These are phyloP conservation scores for Erythrocercus mccallii DNA, from an alignment of 2,113 vertebrate genomes.

Conservation along the genomic window DNA sequence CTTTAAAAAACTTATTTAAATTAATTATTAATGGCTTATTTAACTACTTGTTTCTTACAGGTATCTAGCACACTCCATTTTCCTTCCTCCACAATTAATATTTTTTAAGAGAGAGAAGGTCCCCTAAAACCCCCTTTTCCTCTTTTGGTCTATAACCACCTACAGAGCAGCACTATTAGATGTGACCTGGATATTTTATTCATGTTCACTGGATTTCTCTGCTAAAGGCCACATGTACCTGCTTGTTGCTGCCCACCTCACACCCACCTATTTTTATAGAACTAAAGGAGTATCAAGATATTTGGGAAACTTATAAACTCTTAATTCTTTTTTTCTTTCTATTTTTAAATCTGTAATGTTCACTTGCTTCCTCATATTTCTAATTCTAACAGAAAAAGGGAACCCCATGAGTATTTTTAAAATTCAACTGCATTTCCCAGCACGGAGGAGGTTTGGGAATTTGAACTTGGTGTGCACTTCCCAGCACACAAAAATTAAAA, in stretches of 20 bases:
- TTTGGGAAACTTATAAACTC: not conserved
- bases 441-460: not conserved
- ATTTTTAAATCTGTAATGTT: not conserved
- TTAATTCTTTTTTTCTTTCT: not conserved
- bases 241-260: not conserved
- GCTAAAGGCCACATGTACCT: not conserved
- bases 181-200: not conserved
- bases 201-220: not conserved
- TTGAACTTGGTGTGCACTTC: not conserved
- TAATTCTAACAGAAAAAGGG: not conserved
- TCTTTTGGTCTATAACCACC: not conserved
- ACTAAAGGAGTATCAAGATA: not conserved
- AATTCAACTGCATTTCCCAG: not conserved
- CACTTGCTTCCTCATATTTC: not conserved
- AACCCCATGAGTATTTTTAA: not conserved
- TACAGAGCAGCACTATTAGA: not conserved
- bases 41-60: not conserved
- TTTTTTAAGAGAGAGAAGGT: not conserved
- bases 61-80: rapidly evolving
- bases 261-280: not conserved
- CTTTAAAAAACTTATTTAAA: not conserved
- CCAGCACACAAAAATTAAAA: not conserved
- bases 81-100: not conserved
- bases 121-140: not conserved
- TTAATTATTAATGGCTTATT: rapidly evolving